Conservation (phyloP, 1,140 invertebrate species). For the Hydropsyche tenuis region DNA sequence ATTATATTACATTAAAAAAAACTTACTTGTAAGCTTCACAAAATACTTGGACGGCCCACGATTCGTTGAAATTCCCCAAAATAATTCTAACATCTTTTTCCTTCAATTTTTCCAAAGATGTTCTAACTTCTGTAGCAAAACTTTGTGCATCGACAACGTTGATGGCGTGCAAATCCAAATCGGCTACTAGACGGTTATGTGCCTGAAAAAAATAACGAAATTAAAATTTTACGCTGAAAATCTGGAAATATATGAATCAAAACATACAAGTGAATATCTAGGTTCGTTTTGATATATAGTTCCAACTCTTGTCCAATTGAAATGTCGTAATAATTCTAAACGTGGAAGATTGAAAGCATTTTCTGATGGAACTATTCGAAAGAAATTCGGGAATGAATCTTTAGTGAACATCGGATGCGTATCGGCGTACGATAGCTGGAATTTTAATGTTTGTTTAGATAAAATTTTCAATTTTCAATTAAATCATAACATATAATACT, state of each 20-base stretch:
- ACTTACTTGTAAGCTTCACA: constrained; percentile 86
- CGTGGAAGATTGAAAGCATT: constrained; percentile 95
- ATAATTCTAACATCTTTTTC: constrained; percentile 95
- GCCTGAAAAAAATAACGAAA: constrained; percentile 68
- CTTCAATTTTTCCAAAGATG: constrained; percentile 84
- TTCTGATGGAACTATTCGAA: constrained; percentile 93
- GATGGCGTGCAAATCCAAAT: constrained; percentile 82
- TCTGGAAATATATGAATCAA: not conserved
- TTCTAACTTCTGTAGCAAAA: constrained; percentile 88
- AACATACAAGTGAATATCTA: constrained; percentile 84
- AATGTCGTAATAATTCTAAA: constrained; percentile 84
- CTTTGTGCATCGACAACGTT: constrained; percentile 91
- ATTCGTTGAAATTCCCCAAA: constrained; percentile 94
- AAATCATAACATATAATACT: constrained; percentile 62
- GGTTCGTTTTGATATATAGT: constrained; percentile 98
- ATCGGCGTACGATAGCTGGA: constrained; percentile 95
- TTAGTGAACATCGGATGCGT: constrained; percentile 98
- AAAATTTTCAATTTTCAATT: not conserved
- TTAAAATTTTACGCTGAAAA: not conserved
- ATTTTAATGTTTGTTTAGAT: constrained; percentile 42
- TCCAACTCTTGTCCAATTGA: constrained; percentile 97
- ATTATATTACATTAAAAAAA: not conserved
- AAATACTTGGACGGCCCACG: constrained; percentile 91
- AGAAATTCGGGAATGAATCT: constrained; percentile 94
- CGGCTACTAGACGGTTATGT: constrained; percentile 89